Evolutionary conservation across 92 coral and sea anemone species (phyloP).

Genomic region (Paragorgia papillata): DNA sequence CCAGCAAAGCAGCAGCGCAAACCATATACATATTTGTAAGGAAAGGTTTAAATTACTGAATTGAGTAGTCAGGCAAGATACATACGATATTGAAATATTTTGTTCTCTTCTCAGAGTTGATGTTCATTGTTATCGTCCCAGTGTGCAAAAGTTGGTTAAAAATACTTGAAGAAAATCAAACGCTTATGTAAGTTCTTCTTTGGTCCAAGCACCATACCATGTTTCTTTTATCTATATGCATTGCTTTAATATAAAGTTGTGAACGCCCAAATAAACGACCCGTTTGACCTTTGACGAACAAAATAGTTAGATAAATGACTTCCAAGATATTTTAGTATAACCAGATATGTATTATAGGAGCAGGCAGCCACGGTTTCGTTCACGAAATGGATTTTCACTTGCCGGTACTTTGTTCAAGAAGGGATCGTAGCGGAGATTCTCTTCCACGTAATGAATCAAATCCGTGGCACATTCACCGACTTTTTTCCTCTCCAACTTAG

Average conservation of each 20-base stretch:
- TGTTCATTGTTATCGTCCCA: not conserved
- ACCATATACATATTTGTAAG: too few relatives aligned
- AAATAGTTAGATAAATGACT: not conserved
- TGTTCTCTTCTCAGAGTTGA: too few relatives aligned
- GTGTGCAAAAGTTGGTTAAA: not conserved
- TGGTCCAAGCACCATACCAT: too few relatives aligned
- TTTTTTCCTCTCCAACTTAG: constrained; percentile 6
- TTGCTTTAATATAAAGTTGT: too few relatives aligned
- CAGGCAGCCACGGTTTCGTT: constrained; percentile 51
- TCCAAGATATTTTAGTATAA: not conserved
- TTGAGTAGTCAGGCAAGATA: too few relatives aligned
- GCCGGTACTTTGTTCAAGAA: constrained; percentile 64
- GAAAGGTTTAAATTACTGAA: too few relatives aligned
- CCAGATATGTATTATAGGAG: constrained; percentile 34
- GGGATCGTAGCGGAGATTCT: constrained; percentile 56
- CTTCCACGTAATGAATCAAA: constrained; percentile 61
- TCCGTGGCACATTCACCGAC: constrained; percentile 3
- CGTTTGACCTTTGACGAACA: not conserved
- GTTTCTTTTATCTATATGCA: not conserved
- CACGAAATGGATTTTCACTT: constrained; percentile 65
- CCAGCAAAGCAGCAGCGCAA: too few relatives aligned
- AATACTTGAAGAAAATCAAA: too few relatives aligned
- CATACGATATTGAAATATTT: too few relatives aligned
- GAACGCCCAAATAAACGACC: not conserved
- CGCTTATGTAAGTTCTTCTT: too few relatives aligned